Evolutionary conservation across 2,888 invertebrate genomes (phyloP).

Genomic region (Drosophila paracracens): DNA sequence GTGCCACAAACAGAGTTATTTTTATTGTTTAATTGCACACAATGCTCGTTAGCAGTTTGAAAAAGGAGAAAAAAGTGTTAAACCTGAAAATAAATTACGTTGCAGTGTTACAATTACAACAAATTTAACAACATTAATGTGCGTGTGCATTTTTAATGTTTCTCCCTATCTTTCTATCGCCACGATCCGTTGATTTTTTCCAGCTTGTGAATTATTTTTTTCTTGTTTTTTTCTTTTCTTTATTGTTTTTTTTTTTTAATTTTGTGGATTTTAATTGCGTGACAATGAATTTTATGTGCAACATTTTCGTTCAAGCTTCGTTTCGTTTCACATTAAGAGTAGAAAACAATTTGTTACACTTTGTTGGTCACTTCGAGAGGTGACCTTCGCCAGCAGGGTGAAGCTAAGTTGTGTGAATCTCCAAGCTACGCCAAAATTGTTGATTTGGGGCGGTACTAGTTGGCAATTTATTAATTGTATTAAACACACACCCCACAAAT

Average conservation of each 20-base stretch:
- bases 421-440: conserved; percentile 13
- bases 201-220: conserved; percentile 60
- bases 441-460: conserved; percentile 12
- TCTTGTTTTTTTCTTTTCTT: background rate
- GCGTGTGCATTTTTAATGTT: conserved; percentile 57
- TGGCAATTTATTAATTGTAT: conserved; percentile 54
- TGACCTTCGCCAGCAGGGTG: conserved; percentile 40
- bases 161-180: conserved; percentile 5
- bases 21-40: conserved; percentile 69
- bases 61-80: conserved; percentile 27
- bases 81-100: conserved; percentile 53
- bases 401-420: conserved; percentile 28
- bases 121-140: conserved; percentile 69
- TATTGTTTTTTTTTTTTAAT: background rate
- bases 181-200: conserved; percentile 60
- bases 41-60: conserved; percentile 62
- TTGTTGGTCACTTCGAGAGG: conserved; percentile 20
- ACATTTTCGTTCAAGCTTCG: conserved; percentile 50
- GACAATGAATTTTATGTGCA: conserved; percentile 73
- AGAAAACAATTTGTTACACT: conserved; percentile 49
- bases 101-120: conserved; percentile 67
- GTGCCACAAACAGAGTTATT: conserved; percentile 21
- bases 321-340: conserved; percentile 28
- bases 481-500: conserved; percentile 44
- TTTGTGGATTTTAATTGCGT: conserved; percentile 65